Evolutionary conservation across 2,888 invertebrate species (phyloP), one percentile per base, ranked within the genome.

Genomic region (Plusia festucae): DNA sequence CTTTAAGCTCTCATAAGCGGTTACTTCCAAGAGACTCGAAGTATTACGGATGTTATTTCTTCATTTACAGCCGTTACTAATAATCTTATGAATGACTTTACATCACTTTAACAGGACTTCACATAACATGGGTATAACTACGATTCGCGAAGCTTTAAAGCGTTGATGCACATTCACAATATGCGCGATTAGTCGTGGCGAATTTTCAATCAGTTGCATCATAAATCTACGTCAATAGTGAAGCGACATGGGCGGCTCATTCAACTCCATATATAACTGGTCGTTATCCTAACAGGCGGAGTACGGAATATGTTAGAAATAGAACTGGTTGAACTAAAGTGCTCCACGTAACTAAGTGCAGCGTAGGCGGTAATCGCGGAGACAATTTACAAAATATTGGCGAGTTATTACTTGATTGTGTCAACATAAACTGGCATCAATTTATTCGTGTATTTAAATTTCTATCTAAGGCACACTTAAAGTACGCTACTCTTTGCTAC

Each of bases 201-300:
- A 83, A 87, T 84, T 87, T 84, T 83, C 86, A 86, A 86, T 84
- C 83, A 82, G 81, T 74, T 69, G 70, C 73, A 82, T 85, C 87
- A 85, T 90, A 87, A 78, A 83, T 90, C 87, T 76, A 73, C 81
- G 87, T 89, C 88, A 65, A 70, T 30, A 59, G 64, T 63, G 64
- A 62, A 70, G 60, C 78, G 82, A 78, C 82, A 83, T 81, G 82
- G 80, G 79, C 77, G 82, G 85, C 82, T 83, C 83, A 87, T 85
- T 85, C 81, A 77, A 79, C 82, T 84, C 87, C 82, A 72, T 75
- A 73, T 70, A 73, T 65, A 69, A 61, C 68, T 30, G 59, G 72
- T 85, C 76, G 80, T 82, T 82, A 81, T 73, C 75, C 73, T 79
- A 74, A 78, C 73, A 65, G 66, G 60, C 70, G 54, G 68, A 56